Conservation (phyloP, 2,888 invertebrate genomes). For the Hesperia comma region DNA sequence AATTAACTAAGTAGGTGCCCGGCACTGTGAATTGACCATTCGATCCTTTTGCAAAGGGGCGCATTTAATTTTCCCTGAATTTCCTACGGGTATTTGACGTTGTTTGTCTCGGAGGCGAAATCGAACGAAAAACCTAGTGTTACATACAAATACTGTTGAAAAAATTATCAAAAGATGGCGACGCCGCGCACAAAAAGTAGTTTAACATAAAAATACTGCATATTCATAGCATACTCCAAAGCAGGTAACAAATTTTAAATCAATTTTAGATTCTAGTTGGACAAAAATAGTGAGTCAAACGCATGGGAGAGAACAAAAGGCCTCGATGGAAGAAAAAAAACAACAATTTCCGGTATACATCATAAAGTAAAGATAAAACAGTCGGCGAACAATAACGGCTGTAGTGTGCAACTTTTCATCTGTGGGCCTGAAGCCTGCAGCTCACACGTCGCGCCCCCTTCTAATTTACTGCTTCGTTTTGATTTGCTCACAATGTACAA, state of each 20-base stretch:
- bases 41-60: too few species aligned
- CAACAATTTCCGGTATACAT: conserved; percentile 23
- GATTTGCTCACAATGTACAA: not conserved
- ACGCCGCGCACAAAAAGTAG: too few species aligned
- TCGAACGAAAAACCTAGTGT: too few species aligned
- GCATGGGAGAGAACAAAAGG: conserved; percentile 11
- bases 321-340: conserved; percentile 16
- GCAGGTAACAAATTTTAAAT: too few species aligned
- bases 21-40: too few species aligned
- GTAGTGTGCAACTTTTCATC: conserved; percentile 23
- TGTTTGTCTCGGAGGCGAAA: too few species aligned
- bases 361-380: conserved; percentile 23
- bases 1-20: too few species aligned
- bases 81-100: too few species aligned
- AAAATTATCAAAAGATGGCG: too few species aligned
- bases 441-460: conserved; percentile 7
- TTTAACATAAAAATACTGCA: not conserved
- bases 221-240: too few species aligned
- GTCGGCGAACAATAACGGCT: conserved; percentile 24
- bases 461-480: conserved; percentile 24
- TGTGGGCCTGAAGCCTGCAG: not conserved
- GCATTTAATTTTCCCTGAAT: too few species aligned
- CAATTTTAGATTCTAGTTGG: not conserved
- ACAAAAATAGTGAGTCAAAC: not conserved
- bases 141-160: too few species aligned